Percentiles rank a stretch among this genome's conserved stretches.
These are phyloP conservation scores for Nomada flava DNA, from an alignment of 2,888 invertebrate species.

Conservation along the genomic window DNA sequence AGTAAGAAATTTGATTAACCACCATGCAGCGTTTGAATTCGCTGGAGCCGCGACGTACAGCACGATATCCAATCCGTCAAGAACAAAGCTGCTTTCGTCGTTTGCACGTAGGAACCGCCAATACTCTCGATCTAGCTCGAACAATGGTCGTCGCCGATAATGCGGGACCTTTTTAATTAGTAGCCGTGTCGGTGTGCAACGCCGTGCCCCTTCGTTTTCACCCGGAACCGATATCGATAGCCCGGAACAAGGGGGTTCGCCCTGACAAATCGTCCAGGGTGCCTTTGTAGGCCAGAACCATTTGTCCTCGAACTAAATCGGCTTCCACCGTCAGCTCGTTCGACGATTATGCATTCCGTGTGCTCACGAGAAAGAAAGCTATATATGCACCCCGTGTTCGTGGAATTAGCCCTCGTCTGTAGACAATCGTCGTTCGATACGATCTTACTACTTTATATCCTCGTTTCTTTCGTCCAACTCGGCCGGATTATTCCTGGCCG, in stretches of 20 bases:
- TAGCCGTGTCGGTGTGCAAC: constrained; percentile 21
- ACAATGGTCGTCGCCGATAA: constrained; percentile 64
- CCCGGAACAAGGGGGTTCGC: constrained; percentile 51
- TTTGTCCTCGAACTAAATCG: constrained; percentile 53
- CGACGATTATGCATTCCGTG: constrained; percentile 50
- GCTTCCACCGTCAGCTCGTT: constrained; percentile 17
- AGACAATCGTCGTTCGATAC: constrained; percentile 7
- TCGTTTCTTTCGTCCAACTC: background rate
- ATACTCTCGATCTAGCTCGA: constrained; percentile 55
- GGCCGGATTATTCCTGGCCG: too few relatives aligned
- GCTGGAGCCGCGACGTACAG: constrained; percentile 30
- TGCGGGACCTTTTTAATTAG: constrained; percentile 69
- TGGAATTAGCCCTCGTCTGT: constrained; percentile 3
- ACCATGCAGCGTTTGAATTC: background rate
- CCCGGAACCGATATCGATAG: constrained; percentile 39
- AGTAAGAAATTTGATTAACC: constrained; percentile 42
- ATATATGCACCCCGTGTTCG: background rate
- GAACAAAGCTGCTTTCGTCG: constrained; percentile 61
- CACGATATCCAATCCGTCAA: constrained; percentile 37
- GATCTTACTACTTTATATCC: background rate
- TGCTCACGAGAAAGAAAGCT: constrained; percentile 12
- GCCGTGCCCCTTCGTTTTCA: constrained; percentile 32
- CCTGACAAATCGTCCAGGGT: constrained; percentile 66
- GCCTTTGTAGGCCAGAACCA: constrained; percentile 33
- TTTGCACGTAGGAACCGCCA: constrained; percentile 57